Percentiles rank a stretch among this genome's conserved stretches.
These are phyloP conservation scores for Halocynthia roretzi DNA, from an alignment of 23 tunicate species.

Conservation along the genomic window DNA sequence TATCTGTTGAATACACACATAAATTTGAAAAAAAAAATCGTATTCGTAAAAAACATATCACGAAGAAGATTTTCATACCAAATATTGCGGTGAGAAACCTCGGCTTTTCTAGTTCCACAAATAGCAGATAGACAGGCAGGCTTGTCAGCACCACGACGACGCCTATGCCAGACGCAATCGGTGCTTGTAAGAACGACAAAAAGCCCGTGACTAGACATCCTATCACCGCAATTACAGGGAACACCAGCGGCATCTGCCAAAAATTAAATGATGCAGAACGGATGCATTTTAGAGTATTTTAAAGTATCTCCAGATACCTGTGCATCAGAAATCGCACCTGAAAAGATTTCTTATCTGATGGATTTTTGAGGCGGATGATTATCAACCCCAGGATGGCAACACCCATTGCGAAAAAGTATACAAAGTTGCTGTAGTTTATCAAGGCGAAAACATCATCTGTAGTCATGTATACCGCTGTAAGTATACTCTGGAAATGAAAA, in stretches of 20 bases:
- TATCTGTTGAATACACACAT: too few relatives aligned
- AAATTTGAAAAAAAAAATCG: too few relatives aligned
- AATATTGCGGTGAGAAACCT: neutral
- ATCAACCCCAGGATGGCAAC: slow-evolving; percentile 28
- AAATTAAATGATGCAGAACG: neutral
- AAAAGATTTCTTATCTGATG: slow-evolving; percentile 12
- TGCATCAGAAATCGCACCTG: slow-evolving; percentile 11
- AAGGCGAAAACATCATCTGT: slow-evolving; percentile 42
- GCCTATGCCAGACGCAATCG: slow-evolving; percentile 35
- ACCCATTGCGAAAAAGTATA: slow-evolving; percentile 42
- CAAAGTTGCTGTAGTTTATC: slow-evolving; percentile 38
- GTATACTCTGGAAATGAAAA: slow-evolving; percentile 16
- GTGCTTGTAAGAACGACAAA: slow-evolving; percentile 31
- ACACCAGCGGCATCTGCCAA: slow-evolving; percentile 25
- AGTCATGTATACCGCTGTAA: slow-evolving; percentile 23
- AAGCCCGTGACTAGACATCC: slow-evolving; percentile 26
- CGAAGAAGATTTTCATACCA: neutral
- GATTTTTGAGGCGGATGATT: slow-evolving; percentile 13
- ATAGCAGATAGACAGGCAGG: slow-evolving; percentile 31
- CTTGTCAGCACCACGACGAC: slow-evolving; percentile 21
- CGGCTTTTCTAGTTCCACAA: slow-evolving; percentile 22
- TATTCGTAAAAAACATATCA: too few relatives aligned
- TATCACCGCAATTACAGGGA: slow-evolving; percentile 20
- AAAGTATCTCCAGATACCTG: neutral
- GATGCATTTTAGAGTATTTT: neutral